phyloP scores from a whole-genome alignment of 1,140 invertebrate genomes.

The Musca domestica region DNA sequence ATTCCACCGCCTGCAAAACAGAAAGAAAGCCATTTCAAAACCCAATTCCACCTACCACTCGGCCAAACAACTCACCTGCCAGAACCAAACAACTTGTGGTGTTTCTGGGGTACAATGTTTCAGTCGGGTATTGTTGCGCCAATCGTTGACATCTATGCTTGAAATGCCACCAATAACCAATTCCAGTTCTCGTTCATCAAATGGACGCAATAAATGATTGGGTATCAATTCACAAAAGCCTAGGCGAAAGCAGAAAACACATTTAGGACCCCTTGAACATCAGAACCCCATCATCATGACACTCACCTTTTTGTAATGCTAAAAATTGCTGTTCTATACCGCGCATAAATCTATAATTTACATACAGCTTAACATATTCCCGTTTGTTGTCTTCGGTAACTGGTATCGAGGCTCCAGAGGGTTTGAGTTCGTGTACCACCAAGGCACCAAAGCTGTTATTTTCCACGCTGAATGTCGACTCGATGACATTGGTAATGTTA shows the following conservation, averaged over 20 bases:
- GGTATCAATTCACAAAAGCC: slow-evolving; percentile 90
- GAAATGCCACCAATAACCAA: slow-evolving; percentile 92
- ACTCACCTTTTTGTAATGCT: slow-evolving; percentile 81
- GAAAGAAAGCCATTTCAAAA: not conserved
- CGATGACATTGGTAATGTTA: slow-evolving; percentile 86
- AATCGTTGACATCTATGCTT: slow-evolving; percentile 91
- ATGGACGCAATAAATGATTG: slow-evolving; percentile 79
- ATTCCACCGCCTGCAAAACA: slow-evolving; percentile 72
- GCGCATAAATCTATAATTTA: slow-evolving; percentile 94
- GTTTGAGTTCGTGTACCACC: slow-evolving; percentile 82
- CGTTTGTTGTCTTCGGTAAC: slow-evolving; percentile 93
- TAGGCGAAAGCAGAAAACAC: not conserved
- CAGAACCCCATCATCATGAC: slow-evolving; percentile 74
- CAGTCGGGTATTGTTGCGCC: slow-evolving; percentile 88
- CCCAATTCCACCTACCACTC: not conserved
- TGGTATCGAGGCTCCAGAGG: slow-evolving; percentile 75
- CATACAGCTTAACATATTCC: slow-evolving; percentile 91
- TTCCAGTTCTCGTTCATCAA: slow-evolving; percentile 93
- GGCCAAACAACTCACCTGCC: slow-evolving; percentile 62
- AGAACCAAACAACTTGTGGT: slow-evolving; percentile 93
- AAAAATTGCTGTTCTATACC: slow-evolving; percentile 97
- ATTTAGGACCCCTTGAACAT: not conserved
- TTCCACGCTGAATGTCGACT: slow-evolving; percentile 94
- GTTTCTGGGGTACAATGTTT: slow-evolving; percentile 84
- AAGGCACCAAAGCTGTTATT: slow-evolving; percentile 92